Evolutionary conservation across 2,113 vertebrate genomes (phyloP), one percentile per base, ranked within the genome.

Genomic region (Epinephelus moara): DNA sequence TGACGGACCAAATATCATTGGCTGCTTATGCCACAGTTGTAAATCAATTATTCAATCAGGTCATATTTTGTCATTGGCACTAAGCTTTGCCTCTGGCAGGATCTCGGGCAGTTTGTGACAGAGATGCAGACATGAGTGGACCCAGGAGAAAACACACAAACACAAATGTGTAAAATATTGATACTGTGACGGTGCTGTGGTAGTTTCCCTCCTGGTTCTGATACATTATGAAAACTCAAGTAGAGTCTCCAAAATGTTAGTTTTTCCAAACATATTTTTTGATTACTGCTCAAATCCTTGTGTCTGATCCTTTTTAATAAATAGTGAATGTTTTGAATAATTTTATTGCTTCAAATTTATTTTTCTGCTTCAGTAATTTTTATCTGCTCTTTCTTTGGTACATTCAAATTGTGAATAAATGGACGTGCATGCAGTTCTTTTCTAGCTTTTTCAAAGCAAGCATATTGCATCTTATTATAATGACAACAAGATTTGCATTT

Each of bases 1-100:
- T 77, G 42, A n/a, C 3, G 14, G 61, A 60, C 81, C 66, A 82
- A 78, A 82, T 42, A 70, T 56, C 63, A 88, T 57, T 70, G 72
- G 52, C 70, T 68, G 61, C 64, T 77, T 63, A 68, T 45, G 74
- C 53, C 5, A 3, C 14, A 62, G 42, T 27, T 75, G 50, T 56
- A 66, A 81, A 78, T 82, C 61, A 60, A 70, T 81, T 66, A 77
- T 76, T 84, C 64, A 82, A 55, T 40, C 63, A 21, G 71, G 62
- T 72, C 27, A 55, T 47, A 56, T 64, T 82, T 69, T 80, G 66
- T 85, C 69, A 71, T 30, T 72, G 79, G 72, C 66, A 9, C 60
- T 2, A 8, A 21, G 17, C 11, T 37, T 37, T 6, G 27, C 19
- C 27, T 81, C 33, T 23, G 63, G 64, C 64, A 8, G 50, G 30